Evolutionary conservation across 1,140 invertebrate genomes (phyloP), one percentile per base, ranked within the genome.

Genomic region (Heliconius melpomene): DNA sequence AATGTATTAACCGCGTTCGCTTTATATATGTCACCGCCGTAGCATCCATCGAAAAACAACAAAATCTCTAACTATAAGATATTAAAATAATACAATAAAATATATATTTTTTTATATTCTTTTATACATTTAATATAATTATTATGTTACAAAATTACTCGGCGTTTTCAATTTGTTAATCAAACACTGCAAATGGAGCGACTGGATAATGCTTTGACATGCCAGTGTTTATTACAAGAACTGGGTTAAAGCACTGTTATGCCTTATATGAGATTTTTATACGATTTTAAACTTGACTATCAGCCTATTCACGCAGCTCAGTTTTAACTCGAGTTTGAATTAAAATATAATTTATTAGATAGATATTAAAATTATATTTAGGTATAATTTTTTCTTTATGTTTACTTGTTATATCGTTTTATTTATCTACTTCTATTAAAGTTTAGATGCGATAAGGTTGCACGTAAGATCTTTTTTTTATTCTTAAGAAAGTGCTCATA

Each of bases 1-100:
- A 80, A 80, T 80, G 79, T 76, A 80, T 80, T 76, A 76, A 60
- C 74, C 79, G 52, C 79, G 36, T 72, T 79, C 54, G 57, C 50
- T 79, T 79, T 77, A 77, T 54, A 52, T 72, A 77, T 77, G 76
- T 52, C 70, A 26, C 70, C 50, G 40, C 38, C 29, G 26, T 66
- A 66, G 3, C 60, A 66, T 66, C 60, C 26, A 66, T 26, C 5
- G 60, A 6, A 66, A 29, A 66, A 66, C 60, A 3, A 26, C 60
- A 66, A 66, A 66, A 66, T 66, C 60, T 66, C 26, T 29, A 26
- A 16, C 16, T 66, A 2, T 16, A 29, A 66, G 5, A 29, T 66
- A 66, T 66, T 5, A 46, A 46, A 16, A 46, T 46, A 1, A 3
- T 3, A 46, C 13, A 46, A 16, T 60, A 60, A 23, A 60, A 66